phyloP scores from a whole-genome alignment of 1,140 invertebrate genomes.

The Lepidurus couesii region DNA sequence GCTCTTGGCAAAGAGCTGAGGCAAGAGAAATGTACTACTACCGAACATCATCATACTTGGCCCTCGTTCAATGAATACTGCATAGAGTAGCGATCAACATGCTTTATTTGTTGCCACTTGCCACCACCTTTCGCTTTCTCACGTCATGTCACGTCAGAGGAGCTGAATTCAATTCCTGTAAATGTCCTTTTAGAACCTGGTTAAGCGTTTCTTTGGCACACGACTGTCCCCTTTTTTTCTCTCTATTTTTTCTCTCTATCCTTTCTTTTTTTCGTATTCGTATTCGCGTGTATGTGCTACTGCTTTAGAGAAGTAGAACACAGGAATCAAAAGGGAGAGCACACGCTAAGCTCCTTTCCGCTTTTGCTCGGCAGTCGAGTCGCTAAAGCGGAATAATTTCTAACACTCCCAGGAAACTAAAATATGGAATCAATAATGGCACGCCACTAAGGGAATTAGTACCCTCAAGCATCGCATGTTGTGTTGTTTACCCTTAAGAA shows the following conservation, averaged over 20 bases:
- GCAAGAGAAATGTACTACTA: neutral
- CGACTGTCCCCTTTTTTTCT: neutral
- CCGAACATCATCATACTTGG: neutral
- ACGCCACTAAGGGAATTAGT: neutral
- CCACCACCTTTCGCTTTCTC: neutral
- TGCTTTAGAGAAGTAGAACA: neutral
- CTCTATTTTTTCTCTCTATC: neutral
- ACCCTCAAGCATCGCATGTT: too few relatives aligned
- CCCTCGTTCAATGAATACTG: neutral
- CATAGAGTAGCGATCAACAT: neutral
- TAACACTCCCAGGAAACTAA: neutral
- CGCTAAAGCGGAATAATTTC: neutral
- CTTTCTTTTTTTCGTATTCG: neutral
- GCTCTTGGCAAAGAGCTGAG: neutral
- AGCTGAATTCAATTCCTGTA: conserved; percentile 19
- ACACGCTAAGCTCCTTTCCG: neutral
- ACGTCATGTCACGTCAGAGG: neutral
- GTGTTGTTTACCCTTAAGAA: too few relatives aligned
- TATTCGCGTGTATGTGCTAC: neutral
- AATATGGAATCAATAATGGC: neutral
- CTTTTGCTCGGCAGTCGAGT: neutral
- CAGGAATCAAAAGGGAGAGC: neutral
- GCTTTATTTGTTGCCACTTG: neutral
- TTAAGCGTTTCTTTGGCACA: neutral
- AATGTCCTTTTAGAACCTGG: neutral